Evolutionary conservation across 2,888 invertebrate genomes (phyloP), one percentile per base, ranked within the genome.

Genomic region (Gerris lacustris): DNA sequence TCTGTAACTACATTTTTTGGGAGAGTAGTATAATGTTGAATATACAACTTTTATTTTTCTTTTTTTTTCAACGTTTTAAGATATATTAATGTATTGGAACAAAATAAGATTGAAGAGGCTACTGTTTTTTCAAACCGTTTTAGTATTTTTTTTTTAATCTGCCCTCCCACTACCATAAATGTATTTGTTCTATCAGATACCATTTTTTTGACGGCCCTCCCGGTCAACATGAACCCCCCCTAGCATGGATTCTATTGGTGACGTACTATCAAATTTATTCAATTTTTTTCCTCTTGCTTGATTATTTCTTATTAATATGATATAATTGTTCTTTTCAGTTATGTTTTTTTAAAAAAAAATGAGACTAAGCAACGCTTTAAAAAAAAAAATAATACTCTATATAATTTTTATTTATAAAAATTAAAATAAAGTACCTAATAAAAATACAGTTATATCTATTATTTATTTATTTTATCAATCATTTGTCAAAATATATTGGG

Each of bases 261-360:
- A 86, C 86, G 86, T 87, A 87, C 87, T 87, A 87, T 86, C 85
- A 85, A 86, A 86, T 86, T 64, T 18, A 9, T n/a, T 64, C 15
- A 55, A 2, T 55, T 55, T 55, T 55, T 55, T 9, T 55, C 15
- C 15, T 15, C 9, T 15, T 55, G 55, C 55, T 55, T 55, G 55
- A 55, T 55, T 55, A 55, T 55, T 55, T 55, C 31, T 31, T 31
- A 31, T 31, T 31, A 31, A 31, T 31, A 31, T 31, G 31, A 31
- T 31, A 31, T 31, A 31, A 31, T 2, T 31, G 31, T 31, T 31
- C 31, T 31, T 31, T 31, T 31, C 31, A 31, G 31, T 31, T 31
- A 4, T 31, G 1, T 31, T 31, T 31, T 31, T 31, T 2, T 2
- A 31, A 31, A 31, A 31, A 31, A 2, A 31, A 2, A 31, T 31